Conservation (phyloP, 2,888 invertebrate genomes). For the Augochlorella aurata region DNA sequence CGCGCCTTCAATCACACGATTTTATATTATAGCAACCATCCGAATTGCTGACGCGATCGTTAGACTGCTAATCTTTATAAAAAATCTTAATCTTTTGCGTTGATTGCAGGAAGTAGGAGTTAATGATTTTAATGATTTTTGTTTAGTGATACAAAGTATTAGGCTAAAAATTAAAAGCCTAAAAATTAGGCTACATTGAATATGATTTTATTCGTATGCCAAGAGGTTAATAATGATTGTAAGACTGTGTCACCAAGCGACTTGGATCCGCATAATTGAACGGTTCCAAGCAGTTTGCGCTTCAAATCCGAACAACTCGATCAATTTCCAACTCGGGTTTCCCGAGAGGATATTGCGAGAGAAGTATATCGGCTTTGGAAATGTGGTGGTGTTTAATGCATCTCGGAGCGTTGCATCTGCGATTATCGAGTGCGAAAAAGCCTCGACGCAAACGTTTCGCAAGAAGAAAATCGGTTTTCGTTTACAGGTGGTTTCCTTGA, state of each 20-base stretch:
- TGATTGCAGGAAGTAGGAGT: background rate
- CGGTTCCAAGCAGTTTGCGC: conserved; percentile 25
- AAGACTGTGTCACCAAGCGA: background rate
- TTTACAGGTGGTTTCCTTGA: no score
- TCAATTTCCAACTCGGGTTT: conserved; percentile 45
- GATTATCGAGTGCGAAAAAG: background rate
- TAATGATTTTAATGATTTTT: background rate
- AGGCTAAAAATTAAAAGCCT: no score
- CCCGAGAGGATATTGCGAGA: conserved; percentile 44
- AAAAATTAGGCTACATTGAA: no score
- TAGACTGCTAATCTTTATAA: background rate
- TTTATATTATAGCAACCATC: background rate
- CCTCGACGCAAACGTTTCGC: background rate
- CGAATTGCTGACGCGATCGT: background rate
- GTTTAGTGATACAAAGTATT: no score
- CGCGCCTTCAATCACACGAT: background rate
- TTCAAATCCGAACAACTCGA: conserved; percentile 38
- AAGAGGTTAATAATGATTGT: background rate
- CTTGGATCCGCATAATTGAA: background rate
- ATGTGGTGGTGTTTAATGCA: background rate
- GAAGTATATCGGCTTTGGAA: conserved; percentile 16
- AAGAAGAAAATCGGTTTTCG: background rate
- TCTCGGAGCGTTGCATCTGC: background rate
- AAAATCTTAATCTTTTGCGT: background rate
- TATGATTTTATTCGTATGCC: no score